Base-by-base conservation (phyloP, 2,888 invertebrate species). In the Cerastis leucographa region DNA sequence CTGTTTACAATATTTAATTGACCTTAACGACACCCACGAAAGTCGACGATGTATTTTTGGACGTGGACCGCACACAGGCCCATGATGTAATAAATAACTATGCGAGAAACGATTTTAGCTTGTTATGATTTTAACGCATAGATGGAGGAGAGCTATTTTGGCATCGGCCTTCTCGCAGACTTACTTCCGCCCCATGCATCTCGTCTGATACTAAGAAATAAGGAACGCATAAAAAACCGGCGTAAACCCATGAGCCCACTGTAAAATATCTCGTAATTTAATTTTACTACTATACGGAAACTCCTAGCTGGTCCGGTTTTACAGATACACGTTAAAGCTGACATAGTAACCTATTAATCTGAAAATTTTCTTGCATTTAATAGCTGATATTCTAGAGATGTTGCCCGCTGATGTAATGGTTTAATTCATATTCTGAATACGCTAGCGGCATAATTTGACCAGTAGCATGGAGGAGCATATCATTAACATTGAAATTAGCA, bases 101-200 rank as follows among this genome's bases (percentile, higher is more conserved):
- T 44, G 56, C 44, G 44, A 74, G 78, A 62, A 78, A 71, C 74
- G 64, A 76, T 80, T 86, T 79, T 71, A 79, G 75, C 77, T 79
- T 88, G 81, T 81, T 87, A 85, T 85, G 78, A 83, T 85, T 85
- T 74, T 54, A 87, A 80, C 74, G 88, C 77, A 82, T 75, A 73
- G 82, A 71, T 72, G 73, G 71, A 49, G 73, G 71, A 49, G 73
- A 83, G 82, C 86, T 88, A 88, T 88, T 88, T 88, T 81, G 70
- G 89, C 82, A 76, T 66, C 78, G 72, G 65, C 71, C 81, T 79
- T 74, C 84, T 84, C 54, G 82, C 73, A 82, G 71, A 68, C 81
- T 73, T 77, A 79, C 87, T 89, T 88, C 89, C 87, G 86, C 66
- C 66, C 62, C 69, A 44, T 71, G 66, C 65, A 73, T 78, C 74